Conservation (phyloP, 2,888 invertebrate genomes). For the Boloria euphrosyne region DNA sequence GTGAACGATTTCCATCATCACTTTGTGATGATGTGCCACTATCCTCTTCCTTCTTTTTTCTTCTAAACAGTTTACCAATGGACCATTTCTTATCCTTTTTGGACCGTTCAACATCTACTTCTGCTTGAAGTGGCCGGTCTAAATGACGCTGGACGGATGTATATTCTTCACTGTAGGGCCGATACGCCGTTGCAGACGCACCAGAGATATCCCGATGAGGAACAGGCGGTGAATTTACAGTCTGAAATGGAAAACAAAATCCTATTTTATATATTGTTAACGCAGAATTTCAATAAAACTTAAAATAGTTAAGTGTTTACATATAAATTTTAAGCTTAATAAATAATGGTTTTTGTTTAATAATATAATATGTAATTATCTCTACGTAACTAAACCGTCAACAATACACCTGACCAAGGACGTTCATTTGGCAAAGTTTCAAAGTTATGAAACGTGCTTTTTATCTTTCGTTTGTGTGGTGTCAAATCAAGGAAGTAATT, state of each 20-base stretch:
- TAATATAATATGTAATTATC: conserved; percentile 13
- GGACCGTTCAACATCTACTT: conserved; percentile 66
- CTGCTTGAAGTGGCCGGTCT: conserved; percentile 60
- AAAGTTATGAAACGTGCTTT: conserved; percentile 56
- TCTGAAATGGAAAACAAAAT: conserved; percentile 65
- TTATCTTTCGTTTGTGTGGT: conserved; percentile 45
- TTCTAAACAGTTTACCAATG: conserved; percentile 89
- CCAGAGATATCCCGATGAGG: conserved; percentile 69
- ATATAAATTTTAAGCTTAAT: background rate
- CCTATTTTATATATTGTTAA: background rate
- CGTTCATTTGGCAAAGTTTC: conserved; percentile 60
- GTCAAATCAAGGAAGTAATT: conserved; percentile 43
- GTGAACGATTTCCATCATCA: conserved; percentile 69
- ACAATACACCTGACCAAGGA: conserved; percentile 60
- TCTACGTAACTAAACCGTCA: conserved; percentile 60
- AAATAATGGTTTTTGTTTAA: background rate
- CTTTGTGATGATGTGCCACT: conserved; percentile 81
- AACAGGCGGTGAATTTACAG: conserved; percentile 77
- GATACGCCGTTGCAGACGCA: conserved; percentile 59
- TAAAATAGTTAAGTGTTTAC: background rate
- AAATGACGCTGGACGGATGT: conserved; percentile 63
- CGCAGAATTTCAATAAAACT: background rate
- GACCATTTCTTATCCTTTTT: conserved; percentile 90
- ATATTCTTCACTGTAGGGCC: conserved; percentile 72
- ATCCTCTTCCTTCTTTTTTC: conserved; percentile 87